Percentiles rank a stretch among this genome's conserved stretches.
These are phyloP conservation scores for Marmota flaviventris DNA, from an alignment of 2,113 vertebrate genomes.

Conservation along the genomic window DNA sequence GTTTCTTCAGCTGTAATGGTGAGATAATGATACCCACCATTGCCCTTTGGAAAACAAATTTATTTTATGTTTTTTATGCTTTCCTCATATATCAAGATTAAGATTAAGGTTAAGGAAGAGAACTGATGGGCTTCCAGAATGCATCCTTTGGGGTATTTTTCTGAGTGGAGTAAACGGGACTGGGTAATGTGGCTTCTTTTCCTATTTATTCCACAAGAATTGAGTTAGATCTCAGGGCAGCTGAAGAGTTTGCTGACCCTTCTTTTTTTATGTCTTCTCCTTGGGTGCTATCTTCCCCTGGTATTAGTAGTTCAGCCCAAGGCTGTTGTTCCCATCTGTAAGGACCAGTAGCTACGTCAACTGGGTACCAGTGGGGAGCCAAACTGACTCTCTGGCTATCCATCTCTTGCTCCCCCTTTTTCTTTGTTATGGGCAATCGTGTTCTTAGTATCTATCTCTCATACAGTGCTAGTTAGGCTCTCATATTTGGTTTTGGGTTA, in stretches of 20 bases:
- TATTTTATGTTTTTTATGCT: neutral
- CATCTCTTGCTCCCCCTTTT: neutral
- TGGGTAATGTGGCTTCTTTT: neutral
- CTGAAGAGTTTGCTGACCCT: neutral
- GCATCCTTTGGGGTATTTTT: neutral
- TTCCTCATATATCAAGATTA: neutral
- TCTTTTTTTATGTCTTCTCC: neutral
- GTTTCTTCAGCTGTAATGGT: neutral
- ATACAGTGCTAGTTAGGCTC: neutral
- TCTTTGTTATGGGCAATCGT: neutral
- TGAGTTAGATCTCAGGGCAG: neutral
- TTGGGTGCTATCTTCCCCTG: neutral
- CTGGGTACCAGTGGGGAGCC: neutral
- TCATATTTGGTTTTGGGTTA: neutral
- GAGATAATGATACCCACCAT: neutral
- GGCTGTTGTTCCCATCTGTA: neutral
- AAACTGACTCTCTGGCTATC: neutral
- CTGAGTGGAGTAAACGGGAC: neutral
- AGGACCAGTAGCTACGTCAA: neutral
- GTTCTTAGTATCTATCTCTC: neutral
- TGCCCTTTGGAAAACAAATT: neutral
- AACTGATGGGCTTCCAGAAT: neutral
- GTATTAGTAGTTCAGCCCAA: neutral
- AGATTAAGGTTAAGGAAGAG: slow-evolving; percentile 33
- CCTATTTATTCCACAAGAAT: neutral